Base-by-base conservation (phyloP, 2,113 vertebrate genomes). In the Loxodonta africana region DNA sequence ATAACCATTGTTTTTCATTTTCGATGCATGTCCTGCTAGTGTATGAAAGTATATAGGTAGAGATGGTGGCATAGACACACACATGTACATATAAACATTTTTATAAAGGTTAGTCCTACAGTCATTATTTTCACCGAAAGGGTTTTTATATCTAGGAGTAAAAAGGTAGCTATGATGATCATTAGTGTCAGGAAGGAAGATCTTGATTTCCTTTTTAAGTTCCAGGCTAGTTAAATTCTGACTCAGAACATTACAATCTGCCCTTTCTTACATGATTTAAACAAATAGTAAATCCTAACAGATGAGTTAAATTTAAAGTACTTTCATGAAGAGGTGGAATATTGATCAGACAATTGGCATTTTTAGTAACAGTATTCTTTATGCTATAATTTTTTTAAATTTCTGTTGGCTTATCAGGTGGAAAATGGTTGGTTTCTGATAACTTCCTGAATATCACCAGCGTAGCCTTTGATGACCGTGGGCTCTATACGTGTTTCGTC, bases 401-500 rank as follows among this genome's bases (percentile, higher is more conserved):
- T 98, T 97, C 91, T 96, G 69, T 97, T 94, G 85, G 53, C 71
- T 98, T 83, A 97, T 77, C 87, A 99, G 99, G 97, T 96, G 99
- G 98, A 77, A 99, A 98, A 96, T 99, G 99, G 99, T 96, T 98
- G 95, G 98, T 99, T 89, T 95, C 98, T 60, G 98, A 98, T 8
- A 98, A 97, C 28, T 98, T 99, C 51, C 98, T 99, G 85, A 99
- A 99, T 98, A 99, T 99, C 98, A 99, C 99, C 15, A 89, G n/a
- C 0, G 98, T 99, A 60, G 99, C 86, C 78, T 99, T 99, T 91
- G 98, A 98, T 80, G 99, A 99, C 96, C 99, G 99, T 6, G 99
- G 99, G 23, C 98, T 99, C 28, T 99, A 99, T 98, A 99, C 99
- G 0, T 99, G 99, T 65, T 94, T 99, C 0, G 94, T 98, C 86